Evolutionary conservation across 2,888 invertebrate genomes (phyloP).

Genomic region (Tenthredo distinguenda): DNA sequence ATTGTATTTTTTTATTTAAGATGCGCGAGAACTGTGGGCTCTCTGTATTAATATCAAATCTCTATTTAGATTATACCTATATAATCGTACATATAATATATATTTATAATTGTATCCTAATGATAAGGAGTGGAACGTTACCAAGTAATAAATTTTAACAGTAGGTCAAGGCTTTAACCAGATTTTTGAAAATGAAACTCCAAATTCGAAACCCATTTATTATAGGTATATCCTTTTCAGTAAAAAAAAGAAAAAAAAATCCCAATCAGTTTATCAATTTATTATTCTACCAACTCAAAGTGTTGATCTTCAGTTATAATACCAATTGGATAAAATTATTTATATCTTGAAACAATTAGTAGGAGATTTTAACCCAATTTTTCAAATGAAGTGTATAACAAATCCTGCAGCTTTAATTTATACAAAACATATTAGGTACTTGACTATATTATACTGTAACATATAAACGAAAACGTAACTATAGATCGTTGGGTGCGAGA

Average conservation of each 20-base stretch:
- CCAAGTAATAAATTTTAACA: constrained; percentile 35
- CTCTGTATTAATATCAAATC: constrained; percentile 50
- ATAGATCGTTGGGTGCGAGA: constrained; percentile 36
- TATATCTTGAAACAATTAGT: not conserved
- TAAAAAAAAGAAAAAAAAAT: not conserved
- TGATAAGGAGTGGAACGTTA: constrained; percentile 46
- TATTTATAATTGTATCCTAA: constrained; percentile 39
- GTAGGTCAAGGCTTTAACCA: constrained; percentile 20
- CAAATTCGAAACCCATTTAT: not conserved
- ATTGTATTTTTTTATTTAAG: constrained; percentile 46
- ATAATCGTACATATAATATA: constrained; percentile 43
- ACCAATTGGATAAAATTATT: constrained; percentile 1
- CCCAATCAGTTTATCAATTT: not conserved
- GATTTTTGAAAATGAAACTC: not conserved
- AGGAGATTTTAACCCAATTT: not conserved
- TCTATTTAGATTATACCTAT: constrained; percentile 46
- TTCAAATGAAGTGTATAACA: not conserved
- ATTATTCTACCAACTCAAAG: constrained; percentile 9
- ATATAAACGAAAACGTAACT: constrained; percentile 5
- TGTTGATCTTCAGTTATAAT: constrained; percentile 37
- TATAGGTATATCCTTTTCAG: not conserved
- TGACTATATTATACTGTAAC: not conserved
- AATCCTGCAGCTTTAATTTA: not conserved
- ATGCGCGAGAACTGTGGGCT: constrained; percentile 34
- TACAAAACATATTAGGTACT: not conserved